These are phyloP conservation scores for Alectoris magna DNA, from an alignment of 2,797 vertebrate species.

Conservation along the genomic window DNA sequence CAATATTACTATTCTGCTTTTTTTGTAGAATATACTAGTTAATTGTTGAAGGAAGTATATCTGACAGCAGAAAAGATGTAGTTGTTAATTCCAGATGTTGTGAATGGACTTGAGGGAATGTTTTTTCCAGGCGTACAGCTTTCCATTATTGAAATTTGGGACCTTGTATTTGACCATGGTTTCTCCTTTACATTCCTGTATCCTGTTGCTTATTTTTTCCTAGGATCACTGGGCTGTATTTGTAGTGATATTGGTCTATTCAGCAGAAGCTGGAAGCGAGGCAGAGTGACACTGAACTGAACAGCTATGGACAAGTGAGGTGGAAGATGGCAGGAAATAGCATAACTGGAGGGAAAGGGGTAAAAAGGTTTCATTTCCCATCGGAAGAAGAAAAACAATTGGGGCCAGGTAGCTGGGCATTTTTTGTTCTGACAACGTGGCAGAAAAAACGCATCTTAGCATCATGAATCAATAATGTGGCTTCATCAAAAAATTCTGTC, in stretches of 20 bases:
- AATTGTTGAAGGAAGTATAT: background rate
- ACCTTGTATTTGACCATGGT: conserved; percentile 1
- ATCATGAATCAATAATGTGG: background rate
- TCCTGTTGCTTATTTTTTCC: background rate
- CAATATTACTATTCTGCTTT: conserved; percentile 18
- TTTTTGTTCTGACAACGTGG: background rate
- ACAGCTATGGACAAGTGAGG: background rate
- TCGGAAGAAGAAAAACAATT: background rate
- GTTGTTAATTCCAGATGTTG: conserved; percentile 4
- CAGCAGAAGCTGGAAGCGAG: background rate
- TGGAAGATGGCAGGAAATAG: conserved; percentile 24
- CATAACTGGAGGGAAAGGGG: background rate
- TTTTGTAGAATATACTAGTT: background rate
- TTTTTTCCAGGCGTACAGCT: background rate
- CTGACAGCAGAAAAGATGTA: background rate
- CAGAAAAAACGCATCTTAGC: background rate
- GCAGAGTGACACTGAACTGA: background rate
- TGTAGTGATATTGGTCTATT: background rate
- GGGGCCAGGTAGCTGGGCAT: background rate
- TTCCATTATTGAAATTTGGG: background rate
- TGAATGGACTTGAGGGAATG: background rate
- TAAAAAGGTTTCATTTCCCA: background rate
- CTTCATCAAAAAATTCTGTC: background rate
- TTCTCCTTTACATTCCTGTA: conserved; percentile 17
- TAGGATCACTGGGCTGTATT: background rate